phyloP scores from a whole-genome alignment of 2,888 invertebrate species.

The Drosophila picticornis region DNA sequence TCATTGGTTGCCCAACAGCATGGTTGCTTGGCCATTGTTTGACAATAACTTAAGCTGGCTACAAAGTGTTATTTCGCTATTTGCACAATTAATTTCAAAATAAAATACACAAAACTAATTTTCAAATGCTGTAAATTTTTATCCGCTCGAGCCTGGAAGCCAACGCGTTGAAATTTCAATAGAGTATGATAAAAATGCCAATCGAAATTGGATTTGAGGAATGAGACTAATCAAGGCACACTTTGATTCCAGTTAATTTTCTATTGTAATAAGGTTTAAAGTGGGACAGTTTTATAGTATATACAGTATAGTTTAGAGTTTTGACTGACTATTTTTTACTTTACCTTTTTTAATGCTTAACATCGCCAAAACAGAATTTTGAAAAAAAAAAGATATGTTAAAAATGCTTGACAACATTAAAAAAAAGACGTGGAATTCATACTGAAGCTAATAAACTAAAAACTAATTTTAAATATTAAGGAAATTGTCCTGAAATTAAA shows the following conservation, averaged over 20 bases:
- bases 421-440: background rate
- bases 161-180: conserved; percentile 64
- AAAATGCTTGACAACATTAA: background rate
- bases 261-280: background rate
- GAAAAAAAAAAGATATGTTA: too few relatives aligned
- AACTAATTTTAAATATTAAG: rapidly evolving
- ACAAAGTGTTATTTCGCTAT: background rate
- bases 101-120: conserved; percentile 36
- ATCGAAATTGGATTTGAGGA: background rate
- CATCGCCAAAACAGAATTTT: background rate
- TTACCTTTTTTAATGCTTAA: too few relatives aligned
- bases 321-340: too few relatives aligned
- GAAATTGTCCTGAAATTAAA: background rate
- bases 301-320: too few relatives aligned
- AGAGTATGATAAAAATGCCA: conserved; percentile 49
- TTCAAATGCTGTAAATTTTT: conserved; percentile 50
- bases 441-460: background rate
- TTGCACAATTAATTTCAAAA: conserved; percentile 28
- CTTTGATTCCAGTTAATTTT: conserved; percentile 8
- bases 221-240: conserved; percentile 6
- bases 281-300: too few relatives aligned
- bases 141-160: conserved; percentile 50
- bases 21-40: conserved; percentile 33
- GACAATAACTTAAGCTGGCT: background rate
- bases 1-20: conserved; percentile 49